Evolutionary conservation across 2,888 invertebrate species (phyloP).

Genomic region (Mechanitis mazaeus): DNA sequence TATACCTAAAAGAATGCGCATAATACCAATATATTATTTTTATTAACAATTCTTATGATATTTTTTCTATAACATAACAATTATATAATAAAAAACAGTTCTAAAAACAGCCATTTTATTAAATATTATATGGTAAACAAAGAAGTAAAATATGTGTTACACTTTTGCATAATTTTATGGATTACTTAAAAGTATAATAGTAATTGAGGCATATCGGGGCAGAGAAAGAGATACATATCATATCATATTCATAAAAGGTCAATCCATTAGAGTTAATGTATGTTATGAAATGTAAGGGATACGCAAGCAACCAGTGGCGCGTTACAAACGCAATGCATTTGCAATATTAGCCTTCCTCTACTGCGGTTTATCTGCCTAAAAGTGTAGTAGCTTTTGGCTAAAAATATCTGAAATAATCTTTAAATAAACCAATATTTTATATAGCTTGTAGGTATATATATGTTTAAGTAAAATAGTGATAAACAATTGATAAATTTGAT

Average conservation of each 20-base stretch:
- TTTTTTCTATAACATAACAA: slow-evolving; percentile 6
- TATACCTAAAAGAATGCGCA: slow-evolving; percentile 25
- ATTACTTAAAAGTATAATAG: background rate
- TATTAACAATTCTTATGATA: slow-evolving; percentile 25
- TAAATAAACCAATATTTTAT: too few species aligned
- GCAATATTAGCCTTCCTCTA: slow-evolving; percentile 38
- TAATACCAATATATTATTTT: slow-evolving; percentile 32
- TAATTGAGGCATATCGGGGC: background rate
- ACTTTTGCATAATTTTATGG: too few species aligned
- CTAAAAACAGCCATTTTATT: too few species aligned
- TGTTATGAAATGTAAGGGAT: slow-evolving; percentile 52
- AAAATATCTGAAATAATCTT: background rate
- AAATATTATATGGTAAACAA: too few species aligned
- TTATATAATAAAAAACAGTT: too few species aligned
- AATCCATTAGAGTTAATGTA: slow-evolving; percentile 70
- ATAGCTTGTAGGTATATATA: background rate
- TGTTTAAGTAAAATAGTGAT: background rate
- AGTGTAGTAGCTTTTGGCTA: background rate
- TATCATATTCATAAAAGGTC: slow-evolving; percentile 57
- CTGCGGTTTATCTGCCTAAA: slow-evolving; percentile 9
- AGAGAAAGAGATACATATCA: slow-evolving; percentile 33
- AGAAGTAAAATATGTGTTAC: too few species aligned
- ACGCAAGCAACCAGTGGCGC: slow-evolving; percentile 55
- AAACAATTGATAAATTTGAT: too few species aligned
- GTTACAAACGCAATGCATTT: slow-evolving; percentile 57